Conservation (phyloP, 2,113 vertebrate genomes). For the Dicrurus megarhynchus region DNA sequence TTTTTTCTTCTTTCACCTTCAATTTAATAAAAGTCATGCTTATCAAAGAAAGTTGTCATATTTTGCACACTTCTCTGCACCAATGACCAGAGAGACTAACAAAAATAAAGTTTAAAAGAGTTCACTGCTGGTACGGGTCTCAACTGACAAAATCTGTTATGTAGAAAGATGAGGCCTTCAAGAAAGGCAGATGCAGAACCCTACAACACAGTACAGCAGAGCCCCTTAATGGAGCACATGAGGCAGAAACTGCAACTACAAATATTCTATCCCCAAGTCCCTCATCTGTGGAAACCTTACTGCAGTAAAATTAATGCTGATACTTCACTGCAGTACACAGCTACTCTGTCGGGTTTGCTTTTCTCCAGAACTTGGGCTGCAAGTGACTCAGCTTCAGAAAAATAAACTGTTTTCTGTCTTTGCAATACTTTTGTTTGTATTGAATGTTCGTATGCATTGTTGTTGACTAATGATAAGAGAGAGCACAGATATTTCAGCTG, state of each 20-base stretch:
- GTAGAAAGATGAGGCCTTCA: not conserved
- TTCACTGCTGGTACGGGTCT: not conserved
- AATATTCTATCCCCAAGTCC: not conserved
- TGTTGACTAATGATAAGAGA: not conserved
- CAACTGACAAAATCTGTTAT: not conserved
- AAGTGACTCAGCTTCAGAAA: not conserved
- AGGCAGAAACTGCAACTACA: not conserved
- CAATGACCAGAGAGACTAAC: not conserved
- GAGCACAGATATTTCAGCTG: not conserved
- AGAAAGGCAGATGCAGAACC: not conserved
- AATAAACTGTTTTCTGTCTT: not conserved
- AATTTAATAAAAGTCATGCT: not conserved
- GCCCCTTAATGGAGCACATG: not conserved
- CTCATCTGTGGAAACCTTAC: not conserved
- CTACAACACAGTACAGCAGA: not conserved
- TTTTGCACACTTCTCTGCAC: not conserved
- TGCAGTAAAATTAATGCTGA: not conserved
- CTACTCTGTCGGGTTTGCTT: not conserved
- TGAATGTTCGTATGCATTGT: not conserved
- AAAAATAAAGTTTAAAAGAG: not conserved
- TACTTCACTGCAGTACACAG: not conserved
- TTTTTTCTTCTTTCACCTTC: not conserved
- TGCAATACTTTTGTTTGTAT: not conserved
- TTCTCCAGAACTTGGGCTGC: not conserved
- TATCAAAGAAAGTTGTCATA: not conserved